A percentile compares a stretch with the other conserved stretches of the same genome.
Evolutionary conservation across 2,888 invertebrate species (phyloP).

Genomic region (Himalopsyche tibetana): DNA sequence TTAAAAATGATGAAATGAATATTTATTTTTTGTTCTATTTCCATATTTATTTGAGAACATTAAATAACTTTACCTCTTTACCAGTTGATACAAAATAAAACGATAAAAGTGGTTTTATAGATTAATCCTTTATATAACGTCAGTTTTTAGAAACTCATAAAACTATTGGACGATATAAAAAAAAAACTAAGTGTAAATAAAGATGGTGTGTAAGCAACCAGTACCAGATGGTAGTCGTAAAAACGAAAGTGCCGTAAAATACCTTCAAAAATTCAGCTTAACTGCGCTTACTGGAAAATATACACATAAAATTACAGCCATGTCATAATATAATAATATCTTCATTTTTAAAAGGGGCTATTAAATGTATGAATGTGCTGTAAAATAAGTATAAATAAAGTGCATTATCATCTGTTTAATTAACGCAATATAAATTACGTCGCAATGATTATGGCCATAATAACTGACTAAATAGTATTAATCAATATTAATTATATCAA

Average conservation of each 20-base stretch:
- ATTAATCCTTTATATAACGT: background rate
- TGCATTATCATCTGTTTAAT: background rate
- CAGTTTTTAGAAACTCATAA: slow-evolving; percentile 30
- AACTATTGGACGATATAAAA: slow-evolving; percentile 13
- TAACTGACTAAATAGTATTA: no score
- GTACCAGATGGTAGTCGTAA: slow-evolving; percentile 16
- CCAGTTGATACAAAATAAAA: background rate
- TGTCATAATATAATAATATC: background rate
- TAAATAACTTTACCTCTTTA: background rate
- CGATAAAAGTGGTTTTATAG: background rate
- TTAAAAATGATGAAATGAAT: no score
- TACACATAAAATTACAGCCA: background rate
- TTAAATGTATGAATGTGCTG: background rate
- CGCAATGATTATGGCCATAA: no score
- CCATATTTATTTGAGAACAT: no score
- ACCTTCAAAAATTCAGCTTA: slow-evolving; percentile 30
- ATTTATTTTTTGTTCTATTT: no score
- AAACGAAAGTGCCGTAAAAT: slow-evolving; percentile 22
- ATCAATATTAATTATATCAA: no score
- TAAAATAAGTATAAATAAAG: background rate
- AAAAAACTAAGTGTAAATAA: slow-evolving; percentile 24
- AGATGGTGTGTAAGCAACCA: slow-evolving; percentile 26
- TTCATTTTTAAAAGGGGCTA: background rate
- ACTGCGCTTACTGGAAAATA: slow-evolving; percentile 18
- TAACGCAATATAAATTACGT: no score